These are phyloP conservation scores for Tipula confusa DNA, from an alignment of 2,888 invertebrate species.

Conservation along the genomic window DNA sequence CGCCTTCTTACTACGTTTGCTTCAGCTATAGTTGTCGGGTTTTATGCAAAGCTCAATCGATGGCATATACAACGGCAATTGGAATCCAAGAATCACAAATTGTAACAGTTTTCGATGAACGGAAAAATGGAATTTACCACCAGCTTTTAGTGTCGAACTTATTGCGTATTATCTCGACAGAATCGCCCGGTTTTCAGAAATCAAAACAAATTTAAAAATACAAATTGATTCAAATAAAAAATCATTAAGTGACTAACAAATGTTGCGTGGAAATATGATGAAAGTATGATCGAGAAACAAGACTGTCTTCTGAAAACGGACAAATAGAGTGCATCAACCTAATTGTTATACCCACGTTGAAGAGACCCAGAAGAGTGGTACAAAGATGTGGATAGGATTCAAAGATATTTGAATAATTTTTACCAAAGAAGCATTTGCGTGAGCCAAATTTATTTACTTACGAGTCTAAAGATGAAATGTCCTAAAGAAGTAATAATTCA, in stretches of 20 bases:
- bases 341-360: too few relatives aligned
- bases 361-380: too few relatives aligned
- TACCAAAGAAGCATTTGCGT: too few relatives aligned
- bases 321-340: slow-evolving; percentile 54
- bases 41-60: slow-evolving; percentile 78
- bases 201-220: slow-evolving; percentile 72
- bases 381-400: too few relatives aligned
- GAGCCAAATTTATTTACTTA: too few relatives aligned
- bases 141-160: slow-evolving; percentile 91
- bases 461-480: too few relatives aligned
- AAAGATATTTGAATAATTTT: too few relatives aligned
- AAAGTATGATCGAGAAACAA: slow-evolving; percentile 27
- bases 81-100: slow-evolving; percentile 80
- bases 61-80: slow-evolving; percentile 78
- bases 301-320: background rate
- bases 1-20: slow-evolving; percentile 85
- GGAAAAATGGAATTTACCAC: slow-evolving; percentile 93
- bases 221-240: slow-evolving; percentile 69
- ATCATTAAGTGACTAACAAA: slow-evolving; percentile 72
- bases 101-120: slow-evolving; percentile 75
- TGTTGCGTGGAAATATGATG: slow-evolving; percentile 70
- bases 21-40: slow-evolving; percentile 78
- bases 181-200: slow-evolving; percentile 71
- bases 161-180: slow-evolving; percentile 90
- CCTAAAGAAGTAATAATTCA: too few relatives aligned